Conservation (phyloP, 2,113 vertebrate genomes). For the Merops nubicus region DNA sequence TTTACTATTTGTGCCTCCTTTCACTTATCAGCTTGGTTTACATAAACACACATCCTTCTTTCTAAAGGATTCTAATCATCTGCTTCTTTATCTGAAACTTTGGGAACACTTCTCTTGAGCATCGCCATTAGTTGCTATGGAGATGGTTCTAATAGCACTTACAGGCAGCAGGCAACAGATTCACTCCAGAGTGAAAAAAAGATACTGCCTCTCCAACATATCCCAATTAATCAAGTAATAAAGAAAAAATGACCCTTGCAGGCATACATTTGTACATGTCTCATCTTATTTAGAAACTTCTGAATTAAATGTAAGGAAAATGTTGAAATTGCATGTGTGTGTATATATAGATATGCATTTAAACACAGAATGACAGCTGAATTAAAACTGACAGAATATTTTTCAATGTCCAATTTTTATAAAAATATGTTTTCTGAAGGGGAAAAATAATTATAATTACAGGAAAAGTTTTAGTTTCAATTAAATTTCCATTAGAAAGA, state of each 20-base stretch:
- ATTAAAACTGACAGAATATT: background rate
- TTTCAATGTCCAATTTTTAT: background rate
- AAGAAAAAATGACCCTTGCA: background rate
- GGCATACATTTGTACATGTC: background rate
- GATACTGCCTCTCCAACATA: background rate
- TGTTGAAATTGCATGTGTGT: background rate
- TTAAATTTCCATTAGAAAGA: background rate
- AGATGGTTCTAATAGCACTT: constrained; percentile 5
- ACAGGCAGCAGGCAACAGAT: background rate
- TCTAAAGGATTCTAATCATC: background rate
- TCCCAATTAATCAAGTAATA: background rate
- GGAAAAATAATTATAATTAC: background rate
- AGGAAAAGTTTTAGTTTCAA: background rate
- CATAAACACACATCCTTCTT: background rate
- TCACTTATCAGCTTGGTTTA: background rate
- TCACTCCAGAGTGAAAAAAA: background rate
- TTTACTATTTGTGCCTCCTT: background rate
- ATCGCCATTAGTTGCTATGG: constrained; percentile 56
- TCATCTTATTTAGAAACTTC: background rate
- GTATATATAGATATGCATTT: background rate
- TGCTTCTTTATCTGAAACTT: constrained; percentile 5
- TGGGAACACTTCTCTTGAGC: background rate
- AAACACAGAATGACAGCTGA: background rate
- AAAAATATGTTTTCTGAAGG: background rate
- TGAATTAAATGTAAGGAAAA: background rate